Percentiles rank a stretch among this genome's conserved stretches.
Conservation (phyloP, 2,888 invertebrate species). For the Morpho achilles region DNA sequence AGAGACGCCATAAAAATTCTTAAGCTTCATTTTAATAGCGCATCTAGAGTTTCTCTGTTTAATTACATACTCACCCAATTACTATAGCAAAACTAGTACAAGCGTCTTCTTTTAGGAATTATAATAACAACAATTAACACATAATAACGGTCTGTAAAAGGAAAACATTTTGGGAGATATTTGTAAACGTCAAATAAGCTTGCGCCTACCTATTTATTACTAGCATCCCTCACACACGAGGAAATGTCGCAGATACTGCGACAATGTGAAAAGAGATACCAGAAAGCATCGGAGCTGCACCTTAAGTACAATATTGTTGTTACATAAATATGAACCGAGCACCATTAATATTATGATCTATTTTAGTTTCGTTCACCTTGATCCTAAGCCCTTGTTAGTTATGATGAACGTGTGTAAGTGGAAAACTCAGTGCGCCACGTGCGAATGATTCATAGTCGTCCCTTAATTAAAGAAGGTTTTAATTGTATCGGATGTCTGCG, state of each 20-base stretch:
- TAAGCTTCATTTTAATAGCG: conserved; percentile 20
- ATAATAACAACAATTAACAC: neutral
- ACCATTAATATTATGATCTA: conserved; percentile 40
- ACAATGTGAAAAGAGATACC: conserved; percentile 77
- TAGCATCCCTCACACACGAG: conserved; percentile 76
- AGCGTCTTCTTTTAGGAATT: too few species aligned
- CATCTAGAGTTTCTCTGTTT: conserved; percentile 16
- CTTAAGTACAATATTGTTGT: conserved; percentile 45
- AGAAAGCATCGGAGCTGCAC: conserved; percentile 49
- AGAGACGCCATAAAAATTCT: conserved; percentile 23
- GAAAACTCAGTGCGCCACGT: conserved; percentile 79
- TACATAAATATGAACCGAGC: conserved; percentile 44
- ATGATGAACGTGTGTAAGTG: conserved; percentile 65
- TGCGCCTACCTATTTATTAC: conserved; percentile 76
- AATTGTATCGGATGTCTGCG: conserved; percentile 80
- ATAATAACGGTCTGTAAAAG: conserved; percentile 44
- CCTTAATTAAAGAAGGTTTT: conserved; percentile 81
- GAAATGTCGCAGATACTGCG: conserved; percentile 76
- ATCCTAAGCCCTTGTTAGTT: conserved; percentile 43
- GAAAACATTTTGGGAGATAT: conserved; percentile 74
- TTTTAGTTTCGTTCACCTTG: conserved; percentile 38
- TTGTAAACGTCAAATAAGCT: conserved; percentile 77
- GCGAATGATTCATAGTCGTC: conserved; percentile 77
- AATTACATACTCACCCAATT: conserved; percentile 12
- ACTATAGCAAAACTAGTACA: too few species aligned